Evolutionary conservation across 2,888 invertebrate species (phyloP), one percentile per base, ranked within the genome.

Genomic region (Fabriciana adippe): DNA sequence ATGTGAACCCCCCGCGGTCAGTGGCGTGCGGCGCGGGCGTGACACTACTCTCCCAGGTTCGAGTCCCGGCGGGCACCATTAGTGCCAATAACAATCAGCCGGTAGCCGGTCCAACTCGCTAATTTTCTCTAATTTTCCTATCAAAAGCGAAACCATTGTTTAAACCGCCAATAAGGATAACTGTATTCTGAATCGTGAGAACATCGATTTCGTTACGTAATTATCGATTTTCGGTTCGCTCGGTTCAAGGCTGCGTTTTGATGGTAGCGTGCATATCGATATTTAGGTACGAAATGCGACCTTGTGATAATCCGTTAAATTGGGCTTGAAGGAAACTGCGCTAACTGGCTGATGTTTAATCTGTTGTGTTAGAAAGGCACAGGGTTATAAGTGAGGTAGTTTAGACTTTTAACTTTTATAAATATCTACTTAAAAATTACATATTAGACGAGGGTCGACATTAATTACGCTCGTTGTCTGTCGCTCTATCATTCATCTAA

Each of bases 91-190:
- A 91, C 90, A 86, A 88, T 89, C 90, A 86, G 87, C 77, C 92
- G 86, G 92, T 92, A 92, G 92, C 90, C 79, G 77, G 79, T 81
- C 75, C 78, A 78, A 81, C 83, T 85, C 84, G 83, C 88, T 92
- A 92, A 92, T 92, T 92, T 91, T 87, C 88, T 86, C 91, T 92
- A 91, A 92, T 92, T 92, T 92, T 91, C 92, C 86, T 91, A 92
- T 92, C 92, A 92, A 89, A 92, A 86, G 78, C 89, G 84, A 86
- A 83, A 85, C 85, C 79, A 81, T 85, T 84, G 83, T 87, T 87
- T 85, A 82, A 78, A 74, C 76, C 79, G 77, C 81, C 84, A 82
- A 86, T 86, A 87, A 86, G 86, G 76, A 76, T 88, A 88, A 89
- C 89, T 85, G 89, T 86, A 76, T 73, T 81, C 76, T 66, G 74